Evolutionary conservation across 2,888 invertebrate species (phyloP), one percentile per base, ranked within the genome.

Genomic region (Galeopsomyia nigrocyanea): DNA sequence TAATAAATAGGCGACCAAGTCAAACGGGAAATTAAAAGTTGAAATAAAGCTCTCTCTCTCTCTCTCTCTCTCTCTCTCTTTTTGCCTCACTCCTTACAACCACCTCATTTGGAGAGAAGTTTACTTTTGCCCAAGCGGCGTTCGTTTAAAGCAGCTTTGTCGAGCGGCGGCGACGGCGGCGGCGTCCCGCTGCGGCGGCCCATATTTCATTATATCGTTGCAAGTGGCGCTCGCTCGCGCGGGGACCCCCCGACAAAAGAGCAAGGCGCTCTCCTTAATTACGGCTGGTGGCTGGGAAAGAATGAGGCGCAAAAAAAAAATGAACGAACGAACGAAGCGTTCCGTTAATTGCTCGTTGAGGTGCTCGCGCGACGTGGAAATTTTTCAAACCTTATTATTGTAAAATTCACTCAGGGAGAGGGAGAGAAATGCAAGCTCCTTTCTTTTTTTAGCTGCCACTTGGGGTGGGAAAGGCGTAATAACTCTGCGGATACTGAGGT

Each of bases 111-210:
- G 21, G 19, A 47, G n/a, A 16, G 6, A 39, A 39, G 39, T 39
- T 39, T 39, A 39, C 21, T 65, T 55, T 49, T 65, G n/a, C 17
- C 16, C 26, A 16, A 49, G 49, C n/a, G n/a, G 7, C 61, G 60
- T 66, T 68, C 64, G 53, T 68, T 72, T 72, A 64, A 46, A 49
- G 19, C 46, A 26, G 57, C 63, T 64, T 64, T 68, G 68, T 68
- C 53, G 53, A 47, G 50, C 39, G n/a, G 13, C 19, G 0, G 19
- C 39, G n/a, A 6, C 19, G 0, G 19, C 26, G 26, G 26, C 26
- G 39, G 39, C 39, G 7, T 39, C 39, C 39, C 39, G 39, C 49
- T 47, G 46, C 14, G 6, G 56, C 22, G 46, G 58, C 22, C 47
- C 66, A 67, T 72, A 68, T 68, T 68, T 68, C 58, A 72, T 72